Conservation (phyloP, 1,140 invertebrate genomes). For the Mesaphorura yosii region DNA sequence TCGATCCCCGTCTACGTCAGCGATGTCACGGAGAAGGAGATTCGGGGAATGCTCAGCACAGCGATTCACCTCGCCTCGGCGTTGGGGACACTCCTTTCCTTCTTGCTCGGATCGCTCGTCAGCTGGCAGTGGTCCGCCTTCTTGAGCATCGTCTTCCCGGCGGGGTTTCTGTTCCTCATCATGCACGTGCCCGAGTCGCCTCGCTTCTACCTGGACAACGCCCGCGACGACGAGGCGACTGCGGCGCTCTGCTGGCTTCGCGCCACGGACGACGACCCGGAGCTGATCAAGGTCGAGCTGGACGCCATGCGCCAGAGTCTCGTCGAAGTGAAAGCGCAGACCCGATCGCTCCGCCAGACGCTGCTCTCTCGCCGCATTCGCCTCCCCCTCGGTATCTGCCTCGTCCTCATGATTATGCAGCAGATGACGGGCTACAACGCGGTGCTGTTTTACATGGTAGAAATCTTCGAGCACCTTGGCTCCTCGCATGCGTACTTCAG, state of each 20-base stretch:
- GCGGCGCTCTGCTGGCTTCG: conserved; percentile 52
- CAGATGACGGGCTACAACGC: conserved; percentile 51
- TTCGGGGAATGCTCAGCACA: conserved; percentile 53
- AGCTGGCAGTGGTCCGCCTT: conserved; percentile 1
- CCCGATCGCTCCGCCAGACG: neutral
- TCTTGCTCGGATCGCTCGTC: conserved; percentile 1
- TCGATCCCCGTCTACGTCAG: conserved; percentile 66
- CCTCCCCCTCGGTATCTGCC: conserved; percentile 53
- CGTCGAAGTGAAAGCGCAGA: neutral
- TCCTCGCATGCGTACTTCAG: no score
- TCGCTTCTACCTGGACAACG: conserved; percentile 51
- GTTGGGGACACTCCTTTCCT: neutral
- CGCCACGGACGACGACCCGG: conserved; percentile 34
- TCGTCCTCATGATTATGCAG: conserved; percentile 70
- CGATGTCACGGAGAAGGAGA: conserved; percentile 63
- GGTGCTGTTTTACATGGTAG: conserved; percentile 41
- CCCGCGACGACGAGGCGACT: conserved; percentile 47
- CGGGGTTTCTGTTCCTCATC: conserved; percentile 36
- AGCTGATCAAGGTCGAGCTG: neutral
- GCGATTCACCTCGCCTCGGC: neutral
- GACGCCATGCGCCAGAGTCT: neutral
- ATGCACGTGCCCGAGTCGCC: conserved; percentile 55
- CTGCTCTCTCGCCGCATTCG: neutral
- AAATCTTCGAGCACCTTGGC: conserved; percentile 47
- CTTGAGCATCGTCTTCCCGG: neutral